A percentile compares a stretch with the other conserved stretches of the same genome.
These are phyloP conservation scores for Cephalopachus bancanus DNA, from an alignment of 2,797 vertebrate species.

Conservation along the genomic window DNA sequence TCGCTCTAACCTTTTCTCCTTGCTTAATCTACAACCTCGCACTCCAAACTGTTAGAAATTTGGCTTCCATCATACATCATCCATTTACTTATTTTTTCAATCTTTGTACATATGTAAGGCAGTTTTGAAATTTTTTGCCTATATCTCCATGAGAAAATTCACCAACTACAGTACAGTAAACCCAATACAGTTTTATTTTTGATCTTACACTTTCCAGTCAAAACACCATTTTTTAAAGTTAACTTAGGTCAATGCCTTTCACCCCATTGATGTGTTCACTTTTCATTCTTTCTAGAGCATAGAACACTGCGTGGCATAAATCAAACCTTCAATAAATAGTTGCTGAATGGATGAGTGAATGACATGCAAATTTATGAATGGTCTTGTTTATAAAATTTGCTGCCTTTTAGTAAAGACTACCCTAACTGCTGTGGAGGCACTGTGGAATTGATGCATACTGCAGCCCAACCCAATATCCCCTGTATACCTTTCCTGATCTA, in stretches of 20 bases:
- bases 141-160: background rate
- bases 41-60: background rate
- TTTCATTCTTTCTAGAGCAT: background rate
- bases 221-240: background rate
- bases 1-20: background rate
- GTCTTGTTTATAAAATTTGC: background rate
- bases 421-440: background rate
- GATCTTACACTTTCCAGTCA: background rate
- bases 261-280: background rate
- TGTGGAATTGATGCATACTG: background rate
- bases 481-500: background rate
- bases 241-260: background rate
- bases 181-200: background rate
- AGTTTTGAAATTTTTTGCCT: constrained; percentile 19
- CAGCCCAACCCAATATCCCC: background rate
- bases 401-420: background rate
- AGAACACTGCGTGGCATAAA: background rate
- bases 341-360: background rate
- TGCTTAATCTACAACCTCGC: background rate
- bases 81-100: background rate
- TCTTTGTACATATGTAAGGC: background rate
- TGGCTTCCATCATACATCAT: background rate
- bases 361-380: background rate
- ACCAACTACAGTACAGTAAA: background rate
- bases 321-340: background rate